Conservation (phyloP, 1,140 invertebrate species). For the Leptopilina boulardi region DNA sequence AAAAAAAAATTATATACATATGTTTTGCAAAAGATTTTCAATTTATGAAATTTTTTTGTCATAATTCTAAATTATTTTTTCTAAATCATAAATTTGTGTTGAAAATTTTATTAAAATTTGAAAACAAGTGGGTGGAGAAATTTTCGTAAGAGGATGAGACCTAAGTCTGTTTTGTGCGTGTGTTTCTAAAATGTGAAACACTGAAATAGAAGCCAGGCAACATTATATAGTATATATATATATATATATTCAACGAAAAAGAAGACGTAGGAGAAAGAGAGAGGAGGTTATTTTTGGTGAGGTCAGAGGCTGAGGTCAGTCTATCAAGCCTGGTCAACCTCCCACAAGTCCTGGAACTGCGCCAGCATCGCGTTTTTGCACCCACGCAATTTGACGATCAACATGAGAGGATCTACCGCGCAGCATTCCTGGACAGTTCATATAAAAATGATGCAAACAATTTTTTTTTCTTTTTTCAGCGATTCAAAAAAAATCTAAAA, state of each 20-base stretch:
- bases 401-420: conserved; percentile 46
- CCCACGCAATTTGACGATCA: conserved; percentile 65
- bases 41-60: no score
- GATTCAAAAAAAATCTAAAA: no score
- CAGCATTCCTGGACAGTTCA: conserved; percentile 55
- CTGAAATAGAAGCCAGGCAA: conserved; percentile 52
- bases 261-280: conserved; percentile 49
- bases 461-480: no score
- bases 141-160: neutral
- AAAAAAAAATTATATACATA: neutral
- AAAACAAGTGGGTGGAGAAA: conserved; percentile 1
- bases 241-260: conserved; percentile 22
- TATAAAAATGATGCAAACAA: conserved; percentile 46
- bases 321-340: conserved; percentile 75
- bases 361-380: conserved; percentile 63
- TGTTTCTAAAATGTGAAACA: conserved; percentile 57
- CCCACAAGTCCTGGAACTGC: conserved; percentile 73
- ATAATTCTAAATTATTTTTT: no score
- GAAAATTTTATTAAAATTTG: neutral
- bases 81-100: no score
- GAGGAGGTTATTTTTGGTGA: conserved; percentile 74
- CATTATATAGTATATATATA: no score
- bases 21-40: no score
- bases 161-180: neutral
- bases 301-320: conserved; percentile 77